Conservation (phyloP, 2,888 invertebrate species). For the Phyto melanocephala region DNA sequence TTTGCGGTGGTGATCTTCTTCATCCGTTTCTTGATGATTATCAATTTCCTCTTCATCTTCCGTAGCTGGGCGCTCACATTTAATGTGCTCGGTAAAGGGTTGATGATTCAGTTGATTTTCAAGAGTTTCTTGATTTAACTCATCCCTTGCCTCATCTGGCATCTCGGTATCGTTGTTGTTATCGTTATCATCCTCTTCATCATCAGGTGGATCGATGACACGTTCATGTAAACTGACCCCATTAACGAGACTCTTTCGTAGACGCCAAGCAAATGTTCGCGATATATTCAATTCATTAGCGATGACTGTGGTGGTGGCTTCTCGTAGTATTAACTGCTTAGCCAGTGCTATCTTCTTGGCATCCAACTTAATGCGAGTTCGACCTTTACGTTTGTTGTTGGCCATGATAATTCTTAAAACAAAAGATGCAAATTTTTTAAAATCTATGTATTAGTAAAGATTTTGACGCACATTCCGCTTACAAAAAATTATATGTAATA, state of each 20-base stretch:
- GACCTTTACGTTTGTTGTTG: constrained; percentile 75
- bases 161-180: constrained; percentile 1
- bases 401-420: constrained; percentile 67
- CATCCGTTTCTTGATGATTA: constrained; percentile 49
- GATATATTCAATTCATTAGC: constrained; percentile 77
- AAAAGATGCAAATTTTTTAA: too few species aligned
- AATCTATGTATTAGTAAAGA: too few species aligned
- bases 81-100: constrained; percentile 55
- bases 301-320: constrained; percentile 77
- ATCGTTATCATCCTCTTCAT: constrained; percentile 52
- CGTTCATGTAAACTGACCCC: constrained; percentile 77
- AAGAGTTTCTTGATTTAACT: constrained; percentile 3
- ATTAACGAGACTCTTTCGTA: constrained; percentile 77
- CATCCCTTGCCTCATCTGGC: neutral
- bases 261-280: constrained; percentile 77
- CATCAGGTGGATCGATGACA: constrained; percentile 73
- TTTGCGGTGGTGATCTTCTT: neutral
- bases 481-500: too few species aligned
- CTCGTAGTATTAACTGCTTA: constrained; percentile 76
- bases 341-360: constrained; percentile 77
- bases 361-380: constrained; percentile 77
- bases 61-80: constrained; percentile 45
- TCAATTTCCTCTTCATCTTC: constrained; percentile 70
- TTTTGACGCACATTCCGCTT: too few species aligned
- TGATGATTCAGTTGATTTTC: constrained; percentile 56